Evolutionary conservation across 2,113 vertebrate species (phyloP).

Genomic region (Otis tarda): DNA sequence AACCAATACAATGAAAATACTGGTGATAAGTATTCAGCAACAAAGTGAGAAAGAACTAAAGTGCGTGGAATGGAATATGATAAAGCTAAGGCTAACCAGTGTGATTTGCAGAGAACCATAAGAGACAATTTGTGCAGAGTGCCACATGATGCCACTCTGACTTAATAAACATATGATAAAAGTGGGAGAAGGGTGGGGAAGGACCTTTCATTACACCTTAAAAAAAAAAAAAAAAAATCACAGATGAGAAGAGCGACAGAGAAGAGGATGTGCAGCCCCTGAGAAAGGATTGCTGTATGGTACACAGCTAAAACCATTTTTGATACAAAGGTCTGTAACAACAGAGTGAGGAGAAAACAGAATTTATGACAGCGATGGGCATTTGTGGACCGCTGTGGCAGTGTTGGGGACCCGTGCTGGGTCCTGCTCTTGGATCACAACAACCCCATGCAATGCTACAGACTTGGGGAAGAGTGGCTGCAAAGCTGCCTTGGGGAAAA

Average conservation of each 20-base stretch:
- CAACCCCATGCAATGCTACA: too few species aligned
- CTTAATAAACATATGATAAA: neutral
- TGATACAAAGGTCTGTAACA: too few species aligned
- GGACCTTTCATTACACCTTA: neutral
- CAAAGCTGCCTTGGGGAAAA: too few species aligned
- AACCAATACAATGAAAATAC: neutral
- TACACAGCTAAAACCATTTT: fast-evolving
- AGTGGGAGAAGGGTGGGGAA: neutral
- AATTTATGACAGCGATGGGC: neutral
- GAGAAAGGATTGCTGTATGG: neutral
- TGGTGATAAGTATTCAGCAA: neutral
- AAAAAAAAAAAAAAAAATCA: neutral
- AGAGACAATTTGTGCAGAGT: neutral
- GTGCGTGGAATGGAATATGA: too few species aligned
- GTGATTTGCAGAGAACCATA: neutral
- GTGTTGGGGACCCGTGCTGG: too few species aligned
- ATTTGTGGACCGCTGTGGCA: fast-evolving
- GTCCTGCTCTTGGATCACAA: too few species aligned
- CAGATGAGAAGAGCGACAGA: neutral
- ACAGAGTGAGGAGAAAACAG: neutral
- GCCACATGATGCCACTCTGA: neutral
- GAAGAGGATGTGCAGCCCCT: neutral
- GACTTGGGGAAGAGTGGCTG: too few species aligned
- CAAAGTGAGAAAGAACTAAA: neutral
- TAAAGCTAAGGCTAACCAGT: fast-evolving